Evolutionary conservation across 1,140 invertebrate species (phyloP).

Genomic region (Ganaspis sp.): DNA sequence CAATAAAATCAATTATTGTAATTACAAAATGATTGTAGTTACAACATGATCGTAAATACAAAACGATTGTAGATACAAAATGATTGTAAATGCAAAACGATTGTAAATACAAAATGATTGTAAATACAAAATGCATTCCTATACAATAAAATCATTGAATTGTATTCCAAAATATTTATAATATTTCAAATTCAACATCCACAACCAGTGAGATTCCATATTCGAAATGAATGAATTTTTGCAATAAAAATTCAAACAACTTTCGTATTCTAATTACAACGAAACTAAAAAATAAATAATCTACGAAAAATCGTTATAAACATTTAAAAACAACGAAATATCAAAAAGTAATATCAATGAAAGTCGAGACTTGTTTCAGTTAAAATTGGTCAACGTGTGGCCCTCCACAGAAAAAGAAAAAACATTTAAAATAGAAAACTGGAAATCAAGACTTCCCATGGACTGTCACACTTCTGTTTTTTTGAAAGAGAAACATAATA

Average conservation of each 20-base stretch:
- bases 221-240: not conserved
- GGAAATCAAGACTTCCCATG: conserved; percentile 41
- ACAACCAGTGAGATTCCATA: too few relatives aligned
- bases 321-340: not conserved
- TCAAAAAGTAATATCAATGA: not conserved
- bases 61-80: too few relatives aligned
- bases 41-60: too few relatives aligned
- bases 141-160: too few relatives aligned
- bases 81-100: too few relatives aligned
- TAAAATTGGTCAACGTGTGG: not conserved
- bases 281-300: not conserved
- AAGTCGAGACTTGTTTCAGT: not conserved
- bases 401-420: conserved; percentile 46
- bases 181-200: too few relatives aligned
- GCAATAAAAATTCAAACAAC: not conserved
- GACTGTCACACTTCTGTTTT: conserved; percentile 51
- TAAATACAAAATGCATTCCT: too few relatives aligned
- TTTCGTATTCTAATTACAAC: not conserved
- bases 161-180: too few relatives aligned
- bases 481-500: conserved; percentile 70
- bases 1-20: too few relatives aligned
- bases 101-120: too few relatives aligned
- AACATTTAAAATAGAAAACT: too few relatives aligned
- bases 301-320: not conserved
- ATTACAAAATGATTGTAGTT: too few relatives aligned